Percentiles rank a stretch among this genome's conserved stretches.
Conservation (phyloP, 2,113 vertebrate genomes). For the Cololabis saira region DNA sequence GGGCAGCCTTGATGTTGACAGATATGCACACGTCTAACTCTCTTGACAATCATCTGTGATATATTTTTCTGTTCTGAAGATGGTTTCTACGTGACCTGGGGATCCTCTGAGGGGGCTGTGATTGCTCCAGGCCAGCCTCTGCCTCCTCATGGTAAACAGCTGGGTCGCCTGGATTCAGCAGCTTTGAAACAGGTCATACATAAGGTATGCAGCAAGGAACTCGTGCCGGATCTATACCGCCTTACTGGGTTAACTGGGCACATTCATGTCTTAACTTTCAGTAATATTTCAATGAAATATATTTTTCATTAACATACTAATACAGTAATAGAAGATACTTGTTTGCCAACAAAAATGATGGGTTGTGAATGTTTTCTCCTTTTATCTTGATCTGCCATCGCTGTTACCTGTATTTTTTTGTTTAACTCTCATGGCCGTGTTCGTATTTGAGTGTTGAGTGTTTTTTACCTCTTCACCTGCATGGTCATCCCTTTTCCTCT, state of each 20-base stretch:
- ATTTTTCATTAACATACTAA: no score
- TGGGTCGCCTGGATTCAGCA: conserved; percentile 85
- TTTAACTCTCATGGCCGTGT: neutral
- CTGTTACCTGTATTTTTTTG: neutral
- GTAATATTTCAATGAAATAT: no score
- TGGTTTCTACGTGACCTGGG: conserved; percentile 94
- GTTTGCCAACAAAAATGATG: no score
- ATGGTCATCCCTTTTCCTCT: conserved; percentile 7
- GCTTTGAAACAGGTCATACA: conserved; percentile 91
- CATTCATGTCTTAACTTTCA: neutral
- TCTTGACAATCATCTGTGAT: conserved; percentile 5
- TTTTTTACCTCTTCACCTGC: conserved; percentile 22
- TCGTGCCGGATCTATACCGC: neutral
- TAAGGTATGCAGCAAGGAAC: conserved; percentile 83
- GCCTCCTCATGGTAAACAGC: conserved; percentile 89
- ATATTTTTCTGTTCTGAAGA: conserved; percentile 75
- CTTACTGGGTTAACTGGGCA: conserved; percentile 6
- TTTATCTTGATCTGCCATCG: conserved; percentile 1
- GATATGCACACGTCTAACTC: neutral
- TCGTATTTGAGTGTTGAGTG: neutral
- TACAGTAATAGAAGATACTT: neutral
- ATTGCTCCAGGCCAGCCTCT: conserved; percentile 84
- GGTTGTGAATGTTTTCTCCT: no score
- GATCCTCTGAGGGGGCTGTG: conserved; percentile 78
- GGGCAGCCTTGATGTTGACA: neutral